Evolutionary conservation across 2,113 vertebrate species (phyloP).

Genomic region (Dromiciops gliroides): DNA sequence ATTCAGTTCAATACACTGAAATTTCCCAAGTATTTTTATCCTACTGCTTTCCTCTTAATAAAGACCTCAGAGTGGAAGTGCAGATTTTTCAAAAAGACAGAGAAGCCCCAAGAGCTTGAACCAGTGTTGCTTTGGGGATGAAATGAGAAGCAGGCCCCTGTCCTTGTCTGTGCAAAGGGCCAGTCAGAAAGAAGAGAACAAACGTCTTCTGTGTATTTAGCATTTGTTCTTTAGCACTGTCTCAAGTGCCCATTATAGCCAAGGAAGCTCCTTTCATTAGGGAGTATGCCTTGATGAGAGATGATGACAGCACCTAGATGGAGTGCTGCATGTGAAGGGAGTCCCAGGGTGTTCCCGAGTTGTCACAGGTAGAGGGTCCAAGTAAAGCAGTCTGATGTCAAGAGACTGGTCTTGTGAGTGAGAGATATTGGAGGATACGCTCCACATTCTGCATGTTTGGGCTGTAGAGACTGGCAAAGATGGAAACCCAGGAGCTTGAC

Average conservation of each 20-base stretch:
- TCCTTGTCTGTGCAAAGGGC: neutral
- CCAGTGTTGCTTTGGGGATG: conserved; percentile 17
- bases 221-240: neutral
- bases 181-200: neutral
- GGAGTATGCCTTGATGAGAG: neutral
- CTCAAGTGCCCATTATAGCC: neutral
- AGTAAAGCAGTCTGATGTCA: neutral
- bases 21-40: conserved; percentile 40
- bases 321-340: neutral
- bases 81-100: neutral
- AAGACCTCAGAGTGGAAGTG: neutral
- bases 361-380: neutral
- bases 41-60: conserved; percentile 8
- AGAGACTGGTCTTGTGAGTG: neutral
- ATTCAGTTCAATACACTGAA: conserved; percentile 32
- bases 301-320: neutral
- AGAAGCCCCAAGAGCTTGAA: neutral
- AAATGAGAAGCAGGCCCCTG: conserved; percentile 26
- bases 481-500: neutral
- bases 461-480: neutral
- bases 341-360: neutral
- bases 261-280: neutral
- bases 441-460: neutral
- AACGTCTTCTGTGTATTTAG: neutral
- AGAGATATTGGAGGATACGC: neutral